Base-by-base conservation (phyloP, 2,888 invertebrate species). In the Hydroisotoma schaefferi region DNA sequence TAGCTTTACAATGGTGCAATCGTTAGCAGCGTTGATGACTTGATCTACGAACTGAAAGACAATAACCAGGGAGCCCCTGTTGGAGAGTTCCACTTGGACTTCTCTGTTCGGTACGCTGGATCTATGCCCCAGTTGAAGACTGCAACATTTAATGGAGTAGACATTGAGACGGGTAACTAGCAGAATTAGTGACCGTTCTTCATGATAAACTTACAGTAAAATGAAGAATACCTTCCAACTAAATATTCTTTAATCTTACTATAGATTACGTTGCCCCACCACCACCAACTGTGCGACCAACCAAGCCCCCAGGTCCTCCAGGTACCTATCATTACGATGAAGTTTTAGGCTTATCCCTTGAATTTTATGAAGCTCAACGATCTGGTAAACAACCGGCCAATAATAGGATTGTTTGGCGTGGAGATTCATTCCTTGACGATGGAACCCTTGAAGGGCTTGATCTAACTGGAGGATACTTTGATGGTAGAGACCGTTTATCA, bases 351-450 rank as follows among this genome's bases (percentile, higher is more conserved):
- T 74, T 80, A 33, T 81, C 82, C 15, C 73, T 82, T 48, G 73
- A 81, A 53, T 82, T 81, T 72, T 82, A 81, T 74, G 82, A 82
- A 73, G 81, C 82, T 1, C 82, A 82, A 73, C 75, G 81, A 38
- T 81, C 47, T 22, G 82, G 82, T 15, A 77, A 76, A 57, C 75
- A 83, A 15, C 81, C 81, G 0, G 67, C 74, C 18, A 76, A 78
- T 63, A 81, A 80, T 72, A 74, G 81, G 37, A 78, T 83, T 57
- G 70, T 76, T 18, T 83, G 82, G 82, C 74, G 82, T 57, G 77
- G 78, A 1, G 81, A 83, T 74, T 82, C 82, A 0, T 82, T 81
- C 2, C 73, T 82, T 25, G 67, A 76, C 8, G 83, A 83, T 70
- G 18, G 18, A 18, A 81, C 81, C 1, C 67, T 73, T 18, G 76